phyloP scores from a whole-genome alignment of 2,113 vertebrate species.

The Willisornis vidua region DNA sequence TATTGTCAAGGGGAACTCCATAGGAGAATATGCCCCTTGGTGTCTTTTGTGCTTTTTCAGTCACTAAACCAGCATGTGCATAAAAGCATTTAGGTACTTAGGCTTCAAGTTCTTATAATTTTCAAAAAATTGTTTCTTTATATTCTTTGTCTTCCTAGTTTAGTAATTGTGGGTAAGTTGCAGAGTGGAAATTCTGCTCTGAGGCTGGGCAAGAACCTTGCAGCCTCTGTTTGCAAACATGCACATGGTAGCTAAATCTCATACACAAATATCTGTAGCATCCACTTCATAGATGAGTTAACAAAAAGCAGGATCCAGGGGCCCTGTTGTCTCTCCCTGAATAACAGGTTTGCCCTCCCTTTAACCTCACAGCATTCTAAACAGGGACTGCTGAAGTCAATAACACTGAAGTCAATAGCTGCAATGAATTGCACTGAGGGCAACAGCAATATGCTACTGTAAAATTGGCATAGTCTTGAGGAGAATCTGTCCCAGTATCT shows the following conservation, averaged over 20 bases:
- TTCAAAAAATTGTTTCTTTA: not conserved
- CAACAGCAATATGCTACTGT: not conserved
- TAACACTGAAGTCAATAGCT: not conserved
- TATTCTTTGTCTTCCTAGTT: not conserved
- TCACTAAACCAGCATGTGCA: not conserved
- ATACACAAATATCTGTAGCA: not conserved
- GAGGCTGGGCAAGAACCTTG: not conserved
- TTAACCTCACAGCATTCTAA: not conserved
- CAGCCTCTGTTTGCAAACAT: not conserved
- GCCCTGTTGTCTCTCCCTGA: not conserved
- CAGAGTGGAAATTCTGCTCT: not conserved
- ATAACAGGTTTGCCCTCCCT: not conserved
- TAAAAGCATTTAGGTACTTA: not conserved
- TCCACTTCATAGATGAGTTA: fast-evolving
- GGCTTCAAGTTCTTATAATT: not conserved
- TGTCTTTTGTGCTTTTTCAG: not conserved
- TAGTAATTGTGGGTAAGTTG: not conserved
- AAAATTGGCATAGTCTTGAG: not conserved
- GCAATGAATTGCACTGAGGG: not conserved
- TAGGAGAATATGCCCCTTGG: not conserved
- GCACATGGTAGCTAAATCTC: not conserved
- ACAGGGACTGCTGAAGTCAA: not conserved
- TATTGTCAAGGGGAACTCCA: not conserved
- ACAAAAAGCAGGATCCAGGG: not conserved
- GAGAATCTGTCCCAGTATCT: not conserved